Base-by-base conservation (phyloP, 2,888 invertebrate genomes). In the Amphimallon solstitiale region DNA sequence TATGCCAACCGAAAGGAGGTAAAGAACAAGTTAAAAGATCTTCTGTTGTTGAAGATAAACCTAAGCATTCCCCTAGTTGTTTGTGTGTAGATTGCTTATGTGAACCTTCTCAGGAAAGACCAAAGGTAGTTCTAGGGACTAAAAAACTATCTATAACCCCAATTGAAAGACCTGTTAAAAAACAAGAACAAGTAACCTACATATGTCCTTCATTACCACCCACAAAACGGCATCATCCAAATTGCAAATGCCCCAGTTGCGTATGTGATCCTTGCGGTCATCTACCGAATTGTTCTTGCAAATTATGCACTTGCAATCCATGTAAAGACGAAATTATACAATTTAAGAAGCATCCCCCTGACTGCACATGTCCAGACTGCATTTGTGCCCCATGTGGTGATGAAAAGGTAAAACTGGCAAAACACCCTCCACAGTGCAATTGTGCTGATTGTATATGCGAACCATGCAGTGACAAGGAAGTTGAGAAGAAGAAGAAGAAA, bases 21-120 rank as follows among this genome's bases (percentile, higher is more conserved):
- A 21, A 7, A 6, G n/a, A 21, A 10, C 17, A 15, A 5, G 12
- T 48, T 3, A 7, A 59, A 6, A 19, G 10, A 21, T 40, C 38
- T 1, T 21, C 12, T 0, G 2, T 15, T 5, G 19, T 21, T 2
- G 6, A 7, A 5, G 15, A 59, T 12, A 43, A 9, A 29, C 9
- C 19, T 5, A 12, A 54, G 14, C 70, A 70, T 43, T 35, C 56
- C 5, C 34, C 54, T 10, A 56, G 61, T n/a, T 70, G 69, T 17
- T 68, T 68, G 35, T 69, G 69, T 19, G 15, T 66, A 23, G 68
- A 66, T 48, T 70, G 70, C 61, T 35, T 68, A 17, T 65, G 65
- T 14, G 40, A 19, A 17, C 66, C 66, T 14, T 52, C 38, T 17
- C 1, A 6, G 14, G 35, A 7, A 43, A 35, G 49, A 14, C 23